Evolutionary conservation across 2,888 invertebrate genomes (phyloP), one percentile per base, ranked within the genome.

Genomic region (Troides oblongomaculatus): DNA sequence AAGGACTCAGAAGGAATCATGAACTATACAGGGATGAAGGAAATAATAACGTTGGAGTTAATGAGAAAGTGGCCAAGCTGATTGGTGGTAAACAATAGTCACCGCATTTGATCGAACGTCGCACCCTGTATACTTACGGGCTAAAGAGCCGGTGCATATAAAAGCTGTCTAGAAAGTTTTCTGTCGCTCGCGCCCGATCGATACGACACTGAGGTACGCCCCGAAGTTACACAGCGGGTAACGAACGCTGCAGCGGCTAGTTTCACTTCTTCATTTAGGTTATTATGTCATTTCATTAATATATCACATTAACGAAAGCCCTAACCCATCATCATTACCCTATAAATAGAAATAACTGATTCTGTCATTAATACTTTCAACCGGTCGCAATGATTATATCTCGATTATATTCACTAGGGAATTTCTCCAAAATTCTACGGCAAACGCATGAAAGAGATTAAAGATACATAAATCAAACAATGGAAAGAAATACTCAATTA

Each of bases 161-260:
- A 93, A 93, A 93, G 89, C 92, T 87, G 93, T 93, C 93, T 93
- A 90, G 92, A 93, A 93, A 93, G 92, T 93, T 93, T 92, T 90
- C 90, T 92, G 91, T 90, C 92, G 92, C 88, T 89, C 84, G 85
- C 82, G 79, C 79, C 73, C 81, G 92, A 90, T 92, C 92, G 89
- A 92, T 92, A 92, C 83, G 78, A 84, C 81, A 79, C 80, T 75
- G 82, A 84, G 84, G 86, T 84, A 82, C 85, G 83, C 84, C 81
- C 81, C 84, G 86, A 85, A 84, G 86, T 89, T 86, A 88, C 86
- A 82, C 72, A 65, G 78, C 79, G 72, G 78, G 79, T 77, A 89
- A 88, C 87, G 86, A 86, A 87, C 85, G 82, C 81, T 82, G 85
- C 86, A 84, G 84, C 87, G 83, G 84, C 84, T 86, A 85, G 84